Evolutionary conservation across 2,888 invertebrate species (phyloP).

Genomic region (Nebria brevicollis): DNA sequence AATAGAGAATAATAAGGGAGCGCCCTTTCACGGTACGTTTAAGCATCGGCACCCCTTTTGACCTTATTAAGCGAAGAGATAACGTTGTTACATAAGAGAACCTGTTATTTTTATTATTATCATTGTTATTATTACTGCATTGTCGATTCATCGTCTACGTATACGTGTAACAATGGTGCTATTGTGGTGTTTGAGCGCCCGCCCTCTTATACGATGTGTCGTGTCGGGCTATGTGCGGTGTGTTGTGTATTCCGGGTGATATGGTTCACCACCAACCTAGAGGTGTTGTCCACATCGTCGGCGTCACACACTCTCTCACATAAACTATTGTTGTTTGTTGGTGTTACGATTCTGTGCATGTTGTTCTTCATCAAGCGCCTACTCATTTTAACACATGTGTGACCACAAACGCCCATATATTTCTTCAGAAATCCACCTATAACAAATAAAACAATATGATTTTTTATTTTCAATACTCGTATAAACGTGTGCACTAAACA

Average conservation of each 20-base stretch:
- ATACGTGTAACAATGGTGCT: constrained; percentile 11
- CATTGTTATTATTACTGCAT: constrained; percentile 15
- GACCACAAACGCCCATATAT: not conserved
- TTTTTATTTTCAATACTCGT: no score
- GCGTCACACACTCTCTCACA: constrained; percentile 12
- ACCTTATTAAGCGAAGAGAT: constrained; percentile 17
- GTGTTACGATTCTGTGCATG: constrained; percentile 10
- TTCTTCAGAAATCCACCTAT: not conserved
- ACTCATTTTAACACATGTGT: constrained; percentile 1
- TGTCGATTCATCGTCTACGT: constrained; percentile 11
- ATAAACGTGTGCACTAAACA: no score
- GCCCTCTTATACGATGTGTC: constrained; percentile 9
- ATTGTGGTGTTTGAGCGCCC: constrained; percentile 2
- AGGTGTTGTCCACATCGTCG: constrained; percentile 14
- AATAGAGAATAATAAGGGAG: constrained; percentile 2
- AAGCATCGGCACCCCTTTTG: constrained; percentile 16
- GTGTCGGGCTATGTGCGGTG: constrained; percentile 2
- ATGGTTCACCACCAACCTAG: constrained; percentile 3
- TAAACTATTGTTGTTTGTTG: not conserved
- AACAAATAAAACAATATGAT: not conserved
- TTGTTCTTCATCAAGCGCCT: constrained; percentile 3
- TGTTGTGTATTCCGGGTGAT: constrained; percentile 13
- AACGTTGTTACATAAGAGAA: constrained; percentile 18
- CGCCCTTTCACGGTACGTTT: constrained; percentile 21
- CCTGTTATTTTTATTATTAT: constrained; percentile 20